Evolutionary conservation across 1,140 invertebrate genomes (phyloP).

Genomic region (Camponotus vicinus): DNA sequence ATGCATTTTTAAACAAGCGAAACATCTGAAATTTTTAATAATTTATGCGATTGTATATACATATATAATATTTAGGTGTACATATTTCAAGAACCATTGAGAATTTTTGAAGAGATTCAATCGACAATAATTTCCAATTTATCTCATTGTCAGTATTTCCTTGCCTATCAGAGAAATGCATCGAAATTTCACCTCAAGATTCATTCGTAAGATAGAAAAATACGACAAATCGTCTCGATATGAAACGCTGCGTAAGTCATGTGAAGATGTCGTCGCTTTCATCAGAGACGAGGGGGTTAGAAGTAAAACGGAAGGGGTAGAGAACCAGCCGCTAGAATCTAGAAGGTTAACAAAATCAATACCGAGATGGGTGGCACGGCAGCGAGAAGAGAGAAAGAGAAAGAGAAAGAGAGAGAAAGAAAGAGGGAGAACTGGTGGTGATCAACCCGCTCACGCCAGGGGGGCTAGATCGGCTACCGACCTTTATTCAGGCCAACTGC

Average conservation of each 20-base stretch:
- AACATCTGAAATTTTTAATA: neutral
- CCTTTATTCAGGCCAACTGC: slow-evolving; percentile 83
- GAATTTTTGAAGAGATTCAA: neutral
- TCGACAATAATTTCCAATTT: neutral
- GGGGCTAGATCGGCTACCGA: slow-evolving; percentile 83
- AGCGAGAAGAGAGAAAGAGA: neutral
- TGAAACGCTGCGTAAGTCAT: slow-evolving; percentile 36
- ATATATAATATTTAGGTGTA: neutral
- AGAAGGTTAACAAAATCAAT: slow-evolving; percentile 84
- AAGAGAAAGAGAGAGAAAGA: slow-evolving; percentile 32
- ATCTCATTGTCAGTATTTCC: neutral
- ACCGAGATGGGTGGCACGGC: slow-evolving; percentile 74
- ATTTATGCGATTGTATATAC: neutral
- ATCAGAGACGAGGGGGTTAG: slow-evolving; percentile 25
- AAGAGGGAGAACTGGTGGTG: slow-evolving; percentile 57
- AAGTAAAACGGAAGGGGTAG: slow-evolving; percentile 46
- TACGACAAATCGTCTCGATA: neutral
- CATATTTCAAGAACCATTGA: neutral
- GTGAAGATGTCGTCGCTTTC: slow-evolving; percentile 56
- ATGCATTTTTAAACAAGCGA: neutral
- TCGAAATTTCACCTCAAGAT: neutral
- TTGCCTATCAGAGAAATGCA: neutral
- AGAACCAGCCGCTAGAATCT: slow-evolving; percentile 68
- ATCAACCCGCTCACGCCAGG: slow-evolving; percentile 67
- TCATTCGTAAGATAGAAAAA: slow-evolving; percentile 3